phyloP scores from a whole-genome alignment of 2,113 vertebrate genomes.

The Channa argus region DNA sequence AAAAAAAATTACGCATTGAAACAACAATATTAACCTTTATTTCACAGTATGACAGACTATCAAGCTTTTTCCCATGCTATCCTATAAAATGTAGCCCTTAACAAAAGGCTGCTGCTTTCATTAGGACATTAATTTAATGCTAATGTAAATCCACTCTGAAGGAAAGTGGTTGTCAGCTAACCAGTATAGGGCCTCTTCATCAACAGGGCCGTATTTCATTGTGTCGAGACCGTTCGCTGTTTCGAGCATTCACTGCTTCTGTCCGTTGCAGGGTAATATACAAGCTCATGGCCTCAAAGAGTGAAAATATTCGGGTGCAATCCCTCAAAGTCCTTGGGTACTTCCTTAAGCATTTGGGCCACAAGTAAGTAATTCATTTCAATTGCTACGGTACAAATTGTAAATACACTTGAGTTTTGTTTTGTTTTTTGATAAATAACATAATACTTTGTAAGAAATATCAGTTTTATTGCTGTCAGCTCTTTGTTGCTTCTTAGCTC shows the following conservation, averaged over 20 bases:
- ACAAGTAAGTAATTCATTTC: slow-evolving; percentile 90
- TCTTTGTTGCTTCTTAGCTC: background rate
- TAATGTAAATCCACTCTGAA: slow-evolving; percentile 60
- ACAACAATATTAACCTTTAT: slow-evolving; percentile 63
- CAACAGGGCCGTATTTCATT: slow-evolving; percentile 34
- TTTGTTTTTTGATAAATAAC: background rate
- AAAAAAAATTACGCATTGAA: slow-evolving; percentile 35
- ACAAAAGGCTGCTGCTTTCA: slow-evolving; percentile 42
- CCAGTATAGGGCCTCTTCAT: slow-evolving; percentile 53
- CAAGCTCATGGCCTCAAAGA: slow-evolving; percentile 95
- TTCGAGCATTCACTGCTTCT: slow-evolving; percentile 47
- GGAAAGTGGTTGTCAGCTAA: slow-evolving; percentile 59
- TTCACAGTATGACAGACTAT: slow-evolving; percentile 58
- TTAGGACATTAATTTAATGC: slow-evolving; percentile 36
- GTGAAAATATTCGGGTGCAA: slow-evolving; percentile 96
- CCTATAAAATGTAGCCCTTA: slow-evolving; percentile 46
- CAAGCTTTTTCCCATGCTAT: slow-evolving; percentile 44
- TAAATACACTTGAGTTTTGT: background rate
- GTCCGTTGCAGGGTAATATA: slow-evolving; percentile 91
- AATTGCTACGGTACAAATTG: background rate
- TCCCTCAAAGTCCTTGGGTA: slow-evolving; percentile 96
- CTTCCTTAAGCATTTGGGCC: slow-evolving; percentile 97
- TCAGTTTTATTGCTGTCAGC: background rate
- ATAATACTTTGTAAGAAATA: no score
- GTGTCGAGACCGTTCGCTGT: slow-evolving; percentile 35